Evolutionary conservation across 2,888 invertebrate genomes (phyloP).

Genomic region (Eupeodes luniger): DNA sequence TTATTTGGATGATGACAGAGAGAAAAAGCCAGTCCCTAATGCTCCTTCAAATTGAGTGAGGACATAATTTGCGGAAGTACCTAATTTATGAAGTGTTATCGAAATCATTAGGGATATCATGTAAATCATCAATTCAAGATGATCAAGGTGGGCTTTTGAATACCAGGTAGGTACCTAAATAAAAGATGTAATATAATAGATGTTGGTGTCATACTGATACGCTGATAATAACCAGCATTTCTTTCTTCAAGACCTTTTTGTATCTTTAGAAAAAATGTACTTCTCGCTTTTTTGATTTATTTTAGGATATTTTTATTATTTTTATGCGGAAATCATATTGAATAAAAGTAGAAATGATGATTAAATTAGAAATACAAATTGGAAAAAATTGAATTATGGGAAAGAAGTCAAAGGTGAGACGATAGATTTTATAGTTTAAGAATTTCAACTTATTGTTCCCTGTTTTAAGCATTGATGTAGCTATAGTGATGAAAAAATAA

Average conservation of each 20-base stretch:
- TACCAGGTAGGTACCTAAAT: not conserved
- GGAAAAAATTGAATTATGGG: too few species aligned
- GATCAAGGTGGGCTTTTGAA: conserved; percentile 32
- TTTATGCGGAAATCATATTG: not conserved
- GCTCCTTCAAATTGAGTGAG: conserved; percentile 64
- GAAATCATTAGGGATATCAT: conserved; percentile 69
- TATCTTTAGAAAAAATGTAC: not conserved
- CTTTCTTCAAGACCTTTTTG: not conserved
- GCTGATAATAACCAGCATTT: not conserved
- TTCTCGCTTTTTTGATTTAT: conserved; percentile 7
- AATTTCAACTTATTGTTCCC: too few species aligned
- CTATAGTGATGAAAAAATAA: too few species aligned
- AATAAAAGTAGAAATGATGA: not conserved
- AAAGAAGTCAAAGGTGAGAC: too few species aligned
- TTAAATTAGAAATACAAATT: too few species aligned
- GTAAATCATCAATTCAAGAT: conserved; percentile 61
- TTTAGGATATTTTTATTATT: not conserved
- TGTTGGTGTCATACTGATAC: not conserved
- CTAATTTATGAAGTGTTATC: conserved; percentile 68
- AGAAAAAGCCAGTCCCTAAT: conserved; percentile 51
- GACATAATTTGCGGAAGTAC: conserved; percentile 67
- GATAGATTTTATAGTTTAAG: too few species aligned
- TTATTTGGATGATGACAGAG: conserved; percentile 26
- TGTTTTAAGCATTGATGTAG: too few species aligned
- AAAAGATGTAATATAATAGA: not conserved